Evolutionary conservation across 2,797 vertebrate genomes (phyloP).

Genomic region (Borostomias antarcticus): DNA sequence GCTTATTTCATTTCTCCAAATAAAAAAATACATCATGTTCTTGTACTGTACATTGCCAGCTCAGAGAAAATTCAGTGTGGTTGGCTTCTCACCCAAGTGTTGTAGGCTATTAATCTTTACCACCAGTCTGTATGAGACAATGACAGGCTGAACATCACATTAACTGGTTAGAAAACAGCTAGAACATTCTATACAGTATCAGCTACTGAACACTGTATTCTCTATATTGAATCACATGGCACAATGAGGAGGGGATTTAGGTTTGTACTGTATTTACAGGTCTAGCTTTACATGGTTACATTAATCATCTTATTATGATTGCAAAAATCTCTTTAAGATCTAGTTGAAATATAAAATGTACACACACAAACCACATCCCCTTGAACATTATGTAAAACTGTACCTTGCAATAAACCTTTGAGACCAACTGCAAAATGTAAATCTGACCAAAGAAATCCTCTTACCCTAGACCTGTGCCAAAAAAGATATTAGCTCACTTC

Average conservation of each 20-base stretch:
- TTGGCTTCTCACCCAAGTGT: not conserved
- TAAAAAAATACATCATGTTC: not conserved
- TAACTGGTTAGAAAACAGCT: not conserved
- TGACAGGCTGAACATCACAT: constrained; percentile 1
- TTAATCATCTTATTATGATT: too few species aligned
- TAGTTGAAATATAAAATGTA: not conserved
- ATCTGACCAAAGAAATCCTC: not conserved
- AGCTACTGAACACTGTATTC: not conserved
- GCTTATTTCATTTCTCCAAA: not conserved
- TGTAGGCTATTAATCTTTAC: not conserved
- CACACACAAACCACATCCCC: not conserved
- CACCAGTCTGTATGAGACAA: not conserved
- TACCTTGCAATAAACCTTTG: not conserved
- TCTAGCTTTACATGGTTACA: not conserved
- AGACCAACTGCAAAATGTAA: not conserved
- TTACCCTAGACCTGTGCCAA: not conserved
- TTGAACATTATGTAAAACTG: not conserved
- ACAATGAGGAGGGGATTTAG: not conserved
- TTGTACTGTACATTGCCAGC: not conserved
- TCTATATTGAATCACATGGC: constrained; percentile 4
- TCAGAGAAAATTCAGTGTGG: not conserved
- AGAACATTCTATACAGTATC: not conserved
- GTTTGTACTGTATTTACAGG: not conserved
- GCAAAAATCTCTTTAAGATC: too few species aligned
- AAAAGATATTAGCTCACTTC: constrained; percentile 2